A percentile compares a stretch with the other conserved stretches of the same genome.
Conservation (phyloP, 2,888 invertebrate species). For the Homarus gammarus region DNA sequence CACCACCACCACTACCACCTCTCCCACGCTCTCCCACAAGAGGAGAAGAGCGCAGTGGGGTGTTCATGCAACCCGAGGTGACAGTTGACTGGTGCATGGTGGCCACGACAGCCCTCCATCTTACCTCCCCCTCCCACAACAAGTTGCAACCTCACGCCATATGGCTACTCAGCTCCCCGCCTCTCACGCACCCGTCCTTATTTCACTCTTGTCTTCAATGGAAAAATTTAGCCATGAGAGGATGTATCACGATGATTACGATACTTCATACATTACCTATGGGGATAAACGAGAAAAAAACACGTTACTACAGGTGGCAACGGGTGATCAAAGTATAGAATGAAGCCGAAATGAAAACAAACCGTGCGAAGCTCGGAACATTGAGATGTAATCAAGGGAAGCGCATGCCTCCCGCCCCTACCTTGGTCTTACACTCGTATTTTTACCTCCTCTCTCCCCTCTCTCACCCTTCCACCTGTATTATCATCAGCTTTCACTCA, state of each 20-base stretch:
- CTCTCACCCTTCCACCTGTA: too few species aligned
- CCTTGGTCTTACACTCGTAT: slow-evolving; percentile 9
- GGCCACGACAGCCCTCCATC: slow-evolving; percentile 60
- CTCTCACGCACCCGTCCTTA: background rate
- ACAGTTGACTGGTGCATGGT: slow-evolving; percentile 67
- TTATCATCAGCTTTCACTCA: too few species aligned
- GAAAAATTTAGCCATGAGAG: too few species aligned
- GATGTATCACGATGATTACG: background rate
- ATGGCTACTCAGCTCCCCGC: slow-evolving; percentile 21
- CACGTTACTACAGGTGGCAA: slow-evolving; percentile 13
- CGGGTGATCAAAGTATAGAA: slow-evolving; percentile 62
- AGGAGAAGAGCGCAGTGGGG: slow-evolving; percentile 43
- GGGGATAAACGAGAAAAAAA: slow-evolving; percentile 3
- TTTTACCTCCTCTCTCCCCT: slow-evolving; percentile 7
- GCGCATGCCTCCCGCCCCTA: slow-evolving; percentile 32
- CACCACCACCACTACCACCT: too few species aligned
- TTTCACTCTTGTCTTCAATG: background rate
- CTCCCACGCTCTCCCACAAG: slow-evolving; percentile 32
- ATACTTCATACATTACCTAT: background rate
- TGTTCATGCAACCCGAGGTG: slow-evolving; percentile 59
- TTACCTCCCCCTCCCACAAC: slow-evolving; percentile 39
- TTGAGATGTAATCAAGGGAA: slow-evolving; percentile 47
- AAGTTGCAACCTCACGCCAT: slow-evolving; percentile 63
- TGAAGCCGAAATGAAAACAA: slow-evolving; percentile 65
- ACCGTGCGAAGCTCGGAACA: slow-evolving; percentile 66